phyloP scores from a whole-genome alignment of 2,113 vertebrate species.

The Tachuris rubrigastra region DNA sequence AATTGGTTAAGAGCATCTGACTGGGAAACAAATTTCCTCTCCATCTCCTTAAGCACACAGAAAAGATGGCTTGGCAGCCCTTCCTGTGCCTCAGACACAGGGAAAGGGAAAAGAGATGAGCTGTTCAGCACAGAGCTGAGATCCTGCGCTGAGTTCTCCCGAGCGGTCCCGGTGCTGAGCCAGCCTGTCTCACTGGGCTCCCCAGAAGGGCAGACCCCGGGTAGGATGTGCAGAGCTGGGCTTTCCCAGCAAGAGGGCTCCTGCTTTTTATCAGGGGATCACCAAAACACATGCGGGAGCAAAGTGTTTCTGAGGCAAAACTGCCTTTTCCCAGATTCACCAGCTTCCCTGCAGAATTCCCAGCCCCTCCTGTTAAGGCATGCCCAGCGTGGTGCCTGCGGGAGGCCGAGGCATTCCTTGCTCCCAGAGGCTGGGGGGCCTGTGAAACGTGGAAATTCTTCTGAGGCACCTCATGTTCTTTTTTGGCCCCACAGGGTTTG shows the following conservation, averaged over 20 bases:
- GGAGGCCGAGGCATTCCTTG: not conserved
- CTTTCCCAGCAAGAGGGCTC: not conserved
- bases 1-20: not conserved
- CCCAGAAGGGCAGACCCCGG: not conserved
- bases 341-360: not conserved
- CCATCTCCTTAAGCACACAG: not conserved
- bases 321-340: not conserved
- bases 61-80: not conserved
- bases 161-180: not conserved
- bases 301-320: not conserved
- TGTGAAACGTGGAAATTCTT: not conserved
- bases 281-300: not conserved
- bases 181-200: not conserved
- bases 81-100: fast-evolving
- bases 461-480: fast-evolving
- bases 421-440: fast-evolving
- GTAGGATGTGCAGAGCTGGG: not conserved
- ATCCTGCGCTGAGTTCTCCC: not conserved
- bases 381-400: fast-evolving
- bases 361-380: not conserved
- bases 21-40: not conserved
- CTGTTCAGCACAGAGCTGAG: not conserved
- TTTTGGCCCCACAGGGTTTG: not conserved
- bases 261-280: not conserved
- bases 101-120: too few relatives aligned